Evolutionary conservation across 2,797 vertebrate species (phyloP), one percentile per base, ranked within the genome.

Genomic region (Sebastes vulpes): DNA sequence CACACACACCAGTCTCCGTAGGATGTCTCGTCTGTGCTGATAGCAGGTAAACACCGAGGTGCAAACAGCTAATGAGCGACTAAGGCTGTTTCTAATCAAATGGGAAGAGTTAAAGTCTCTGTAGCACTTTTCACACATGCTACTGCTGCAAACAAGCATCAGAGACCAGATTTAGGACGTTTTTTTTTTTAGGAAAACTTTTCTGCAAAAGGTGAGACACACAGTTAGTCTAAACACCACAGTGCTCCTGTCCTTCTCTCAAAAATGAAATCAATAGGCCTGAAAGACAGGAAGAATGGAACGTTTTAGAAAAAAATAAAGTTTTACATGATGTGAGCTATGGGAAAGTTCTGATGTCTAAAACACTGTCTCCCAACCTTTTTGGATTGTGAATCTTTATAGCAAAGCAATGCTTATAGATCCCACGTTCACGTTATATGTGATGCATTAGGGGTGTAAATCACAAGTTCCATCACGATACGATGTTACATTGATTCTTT

Each of bases 1-100:
- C 85, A 86, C 71, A 72, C 69, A 77, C 67, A 81, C 46, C 52
- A 31, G 35, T 3, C 32, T 59, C 46, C 9, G 31, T 2, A 56
- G 63, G 71, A 72, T 2, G 23, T 29, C 52, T 75, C 2, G 3
- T 76, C 65, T 79, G 61, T 16, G 35, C 65, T 28, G 50, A 80
- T 66, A 58, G 38, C 57, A 65, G 64, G 65, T 73, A 81, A 77
- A 81, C 63, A 72, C 67, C 26, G 69, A 73, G 35, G 46, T 23
- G 57, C 16, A 65, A 79, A 75, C 16, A 60, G 32, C 67, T 52
- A 29, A 65, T 56, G 53, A 78, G 31, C 2, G 6, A 56, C 54
- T 72, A 16, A 42, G 54, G 70, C 68, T 58, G 58, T 50, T 59
- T 58, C 54, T 23, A 31, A 79, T 53, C 31, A 20, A 48, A 60